Base-by-base conservation (phyloP, 2,113 vertebrate species). In the Oriolus oriolus region DNA sequence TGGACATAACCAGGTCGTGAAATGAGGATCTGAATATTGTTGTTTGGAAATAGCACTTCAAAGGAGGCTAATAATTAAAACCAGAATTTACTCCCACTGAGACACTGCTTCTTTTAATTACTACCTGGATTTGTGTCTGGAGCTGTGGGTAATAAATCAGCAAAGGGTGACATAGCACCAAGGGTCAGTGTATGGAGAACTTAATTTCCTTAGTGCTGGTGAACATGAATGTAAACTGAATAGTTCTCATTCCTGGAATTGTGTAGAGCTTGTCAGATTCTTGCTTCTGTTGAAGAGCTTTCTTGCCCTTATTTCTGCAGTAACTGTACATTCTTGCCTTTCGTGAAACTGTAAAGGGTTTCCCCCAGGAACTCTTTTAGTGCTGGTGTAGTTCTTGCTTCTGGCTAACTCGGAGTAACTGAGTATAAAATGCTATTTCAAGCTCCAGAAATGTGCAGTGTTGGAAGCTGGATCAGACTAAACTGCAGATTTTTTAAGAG, bases 51-150 rank as follows among this genome's bases (percentile, higher is more conserved):
- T 27, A 60, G 57, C 53, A 76, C 74, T 91, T 97, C 94, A 93
- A 80, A 94, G 73, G 49, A 90, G 23, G 33, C 65, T 84, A 73
- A 60, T 96, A 95, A 96, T 97, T 96, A 90, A 94, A 95, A 70
- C 2, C 61, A 92, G 76, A 90, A 75, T 94, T 89, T 77, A 92
- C 95, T 96, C 90, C 92, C 77, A 84, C 92, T 76, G 76, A 89
- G 68, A 84, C 61, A 75, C 41, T 93, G 65, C 71, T 93, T 71
- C 69, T 90, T 93, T 82, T 96, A 96, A 96, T 96, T 96, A 96
- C 53, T 56, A 15, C 86, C 37, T 93, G 86, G 24, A 45, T 87
- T 95, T 95, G 73, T 92, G 92, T 86, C 69, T 92, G 50, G 37
- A 44, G 22, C 59, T 93, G 65, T 90, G 65, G 71, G 49, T 92